Percentiles rank a stretch among this genome's conserved stretches.
phyloP scores from a whole-genome alignment of 2,113 vertebrate genomes.

The Ardeotis arabs region DNA sequence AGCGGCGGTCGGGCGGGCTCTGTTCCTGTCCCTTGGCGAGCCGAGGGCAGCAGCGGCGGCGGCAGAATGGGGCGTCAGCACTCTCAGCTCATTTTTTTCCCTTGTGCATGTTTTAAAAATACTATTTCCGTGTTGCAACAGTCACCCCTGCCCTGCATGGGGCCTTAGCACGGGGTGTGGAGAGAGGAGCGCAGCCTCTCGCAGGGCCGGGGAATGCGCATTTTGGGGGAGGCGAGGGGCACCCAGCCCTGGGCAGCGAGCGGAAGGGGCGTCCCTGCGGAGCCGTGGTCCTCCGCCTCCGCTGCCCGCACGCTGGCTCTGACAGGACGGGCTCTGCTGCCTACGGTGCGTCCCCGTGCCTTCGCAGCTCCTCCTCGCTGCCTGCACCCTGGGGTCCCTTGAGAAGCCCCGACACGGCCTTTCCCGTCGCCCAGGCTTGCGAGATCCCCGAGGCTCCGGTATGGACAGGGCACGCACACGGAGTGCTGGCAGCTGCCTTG shows the following conservation, averaged over 20 bases:
- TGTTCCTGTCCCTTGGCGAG: neutral
- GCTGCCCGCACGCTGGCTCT: neutral
- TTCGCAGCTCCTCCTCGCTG: neutral
- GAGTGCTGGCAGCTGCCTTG: neutral
- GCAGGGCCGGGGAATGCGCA: fast-evolving
- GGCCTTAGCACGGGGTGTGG: neutral
- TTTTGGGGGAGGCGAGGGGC: neutral
- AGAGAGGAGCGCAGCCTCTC: neutral
- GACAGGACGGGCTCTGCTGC: too few relatives aligned
- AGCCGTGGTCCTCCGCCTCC: fast-evolving
- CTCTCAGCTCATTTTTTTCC: neutral
- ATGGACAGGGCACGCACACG: neutral
- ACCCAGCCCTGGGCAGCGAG: neutral
- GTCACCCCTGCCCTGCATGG: neutral
- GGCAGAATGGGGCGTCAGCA: neutral
- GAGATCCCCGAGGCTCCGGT: neutral
- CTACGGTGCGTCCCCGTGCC: neutral
- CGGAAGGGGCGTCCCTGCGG: neutral
- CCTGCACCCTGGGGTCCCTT: neutral
- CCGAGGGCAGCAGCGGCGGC: neutral
- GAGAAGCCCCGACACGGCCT: neutral
- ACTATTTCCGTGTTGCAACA: neutral
- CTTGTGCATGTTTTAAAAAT: neutral
- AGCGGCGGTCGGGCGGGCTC: neutral
- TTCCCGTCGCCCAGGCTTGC: fast-evolving